These are phyloP conservation scores for Miniopterus natalensis DNA, from an alignment of 2,113 vertebrate genomes.

Conservation along the genomic window DNA sequence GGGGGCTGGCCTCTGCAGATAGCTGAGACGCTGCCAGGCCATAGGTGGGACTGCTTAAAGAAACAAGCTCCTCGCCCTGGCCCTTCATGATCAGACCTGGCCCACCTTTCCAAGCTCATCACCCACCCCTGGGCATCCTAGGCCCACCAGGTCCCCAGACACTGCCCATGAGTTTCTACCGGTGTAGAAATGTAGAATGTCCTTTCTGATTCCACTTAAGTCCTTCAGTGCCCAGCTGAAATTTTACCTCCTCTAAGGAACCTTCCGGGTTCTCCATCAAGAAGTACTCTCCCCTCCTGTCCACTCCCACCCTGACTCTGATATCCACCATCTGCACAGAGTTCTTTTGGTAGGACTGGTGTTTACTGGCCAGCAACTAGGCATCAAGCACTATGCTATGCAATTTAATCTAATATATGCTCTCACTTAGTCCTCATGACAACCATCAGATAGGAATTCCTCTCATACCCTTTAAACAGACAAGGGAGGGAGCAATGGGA, in stretches of 20 bases:
- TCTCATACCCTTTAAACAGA: neutral
- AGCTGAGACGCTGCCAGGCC: neutral
- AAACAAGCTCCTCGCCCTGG: neutral
- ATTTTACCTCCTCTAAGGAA: neutral
- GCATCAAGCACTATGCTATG: neutral
- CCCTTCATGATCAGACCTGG: neutral
- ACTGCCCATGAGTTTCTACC: neutral
- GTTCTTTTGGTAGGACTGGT: neutral
- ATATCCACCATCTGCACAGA: neutral
- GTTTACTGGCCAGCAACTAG: neutral
- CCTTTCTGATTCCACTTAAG: neutral
- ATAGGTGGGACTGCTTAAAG: neutral
- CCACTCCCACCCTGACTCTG: neutral
- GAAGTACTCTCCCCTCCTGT: neutral
- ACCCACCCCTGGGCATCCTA: neutral
- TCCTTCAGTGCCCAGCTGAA: slow-evolving; percentile 2
- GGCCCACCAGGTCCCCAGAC: neutral
- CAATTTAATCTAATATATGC: neutral
- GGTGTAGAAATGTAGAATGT: neutral
- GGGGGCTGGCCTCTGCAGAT: neutral
- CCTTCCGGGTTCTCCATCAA: neutral
- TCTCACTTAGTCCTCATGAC: neutral
- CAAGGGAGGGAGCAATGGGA: neutral
- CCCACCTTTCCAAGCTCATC: neutral
- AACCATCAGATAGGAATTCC: neutral